phyloP scores from a whole-genome alignment of 1,140 invertebrate species.

The Ceratosolen fusciceps region DNA sequence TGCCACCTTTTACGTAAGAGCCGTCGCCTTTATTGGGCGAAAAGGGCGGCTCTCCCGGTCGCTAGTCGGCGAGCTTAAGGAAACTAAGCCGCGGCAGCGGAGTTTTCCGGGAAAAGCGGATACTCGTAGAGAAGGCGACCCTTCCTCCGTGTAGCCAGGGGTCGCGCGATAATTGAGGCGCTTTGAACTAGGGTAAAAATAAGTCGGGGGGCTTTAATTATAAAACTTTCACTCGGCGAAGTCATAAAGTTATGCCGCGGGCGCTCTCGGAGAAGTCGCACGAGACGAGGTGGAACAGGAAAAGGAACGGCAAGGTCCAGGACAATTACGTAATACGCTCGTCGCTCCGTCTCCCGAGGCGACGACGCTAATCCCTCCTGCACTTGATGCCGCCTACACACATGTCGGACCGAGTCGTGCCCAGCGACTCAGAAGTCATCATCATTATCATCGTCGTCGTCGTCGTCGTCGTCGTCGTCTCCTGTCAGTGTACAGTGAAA shows the following conservation, averaged over 20 bases:
- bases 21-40: no score
- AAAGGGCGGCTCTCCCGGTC: neutral
- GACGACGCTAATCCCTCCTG: neutral
- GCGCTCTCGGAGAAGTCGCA: neutral
- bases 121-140: neutral
- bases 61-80: no score
- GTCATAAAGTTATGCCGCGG: neutral
- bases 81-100: neutral
- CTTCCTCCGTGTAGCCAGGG: neutral
- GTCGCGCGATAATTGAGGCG: neutral
- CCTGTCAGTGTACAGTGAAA: no score
- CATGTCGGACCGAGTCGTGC: neutral
- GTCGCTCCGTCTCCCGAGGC: neutral
- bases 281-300: neutral
- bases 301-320: neutral
- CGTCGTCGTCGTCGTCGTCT: no score
- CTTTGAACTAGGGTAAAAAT: slow-evolving; percentile 12
- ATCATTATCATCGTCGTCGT: no score
- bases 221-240: slow-evolving; percentile 8
- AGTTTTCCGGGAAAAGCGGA: neutral
- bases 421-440: neutral
- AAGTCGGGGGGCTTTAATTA: neutral
- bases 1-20: no score
- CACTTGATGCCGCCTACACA: neutral
- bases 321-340: neutral